Percentiles rank a stretch among this genome's conserved stretches.
Evolutionary conservation across 2,113 vertebrate species (phyloP).

Genomic region (Muntiacus reevesi): DNA sequence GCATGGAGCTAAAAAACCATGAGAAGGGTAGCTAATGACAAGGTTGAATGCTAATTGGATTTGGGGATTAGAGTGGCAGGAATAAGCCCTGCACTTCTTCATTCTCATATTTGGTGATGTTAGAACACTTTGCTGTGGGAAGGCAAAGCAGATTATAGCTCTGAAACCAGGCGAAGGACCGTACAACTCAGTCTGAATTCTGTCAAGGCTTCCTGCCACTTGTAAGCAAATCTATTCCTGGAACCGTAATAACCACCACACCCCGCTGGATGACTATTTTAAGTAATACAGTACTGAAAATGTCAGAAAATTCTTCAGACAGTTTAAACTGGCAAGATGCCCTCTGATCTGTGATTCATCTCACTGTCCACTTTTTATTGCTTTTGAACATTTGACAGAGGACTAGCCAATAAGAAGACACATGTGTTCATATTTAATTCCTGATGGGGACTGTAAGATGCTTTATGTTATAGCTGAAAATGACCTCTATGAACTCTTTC

Average conservation of each 20-base stretch:
- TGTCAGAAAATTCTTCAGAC: not conserved
- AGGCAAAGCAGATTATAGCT: conserved; percentile 22
- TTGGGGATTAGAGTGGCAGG: not conserved
- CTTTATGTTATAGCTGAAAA: not conserved
- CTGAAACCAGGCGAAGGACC: not conserved
- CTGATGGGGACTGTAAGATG: not conserved
- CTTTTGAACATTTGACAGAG: not conserved
- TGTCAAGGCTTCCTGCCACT: conserved; percentile 4
- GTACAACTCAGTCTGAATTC: not conserved
- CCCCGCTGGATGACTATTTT: conserved; percentile 17
- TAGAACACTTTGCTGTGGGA: not conserved
- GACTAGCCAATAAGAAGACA: not conserved
- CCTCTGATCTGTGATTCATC: not conserved
- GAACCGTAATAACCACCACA: not conserved
- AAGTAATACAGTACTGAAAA: conserved; percentile 4
- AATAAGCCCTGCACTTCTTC: not conserved
- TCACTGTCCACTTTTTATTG: not conserved
- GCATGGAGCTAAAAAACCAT: not conserved
- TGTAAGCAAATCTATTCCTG: conserved; percentile 41
- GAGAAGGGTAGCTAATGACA: not conserved
- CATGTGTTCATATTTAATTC: not conserved
- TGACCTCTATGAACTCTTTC: not conserved
- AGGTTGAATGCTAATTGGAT: conserved; percentile 33
- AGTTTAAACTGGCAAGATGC: not conserved
- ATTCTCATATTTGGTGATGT: conserved; percentile 23